Evolutionary conservation across 2,797 vertebrate species (phyloP).

Genomic region (Poecilia gillii): DNA sequence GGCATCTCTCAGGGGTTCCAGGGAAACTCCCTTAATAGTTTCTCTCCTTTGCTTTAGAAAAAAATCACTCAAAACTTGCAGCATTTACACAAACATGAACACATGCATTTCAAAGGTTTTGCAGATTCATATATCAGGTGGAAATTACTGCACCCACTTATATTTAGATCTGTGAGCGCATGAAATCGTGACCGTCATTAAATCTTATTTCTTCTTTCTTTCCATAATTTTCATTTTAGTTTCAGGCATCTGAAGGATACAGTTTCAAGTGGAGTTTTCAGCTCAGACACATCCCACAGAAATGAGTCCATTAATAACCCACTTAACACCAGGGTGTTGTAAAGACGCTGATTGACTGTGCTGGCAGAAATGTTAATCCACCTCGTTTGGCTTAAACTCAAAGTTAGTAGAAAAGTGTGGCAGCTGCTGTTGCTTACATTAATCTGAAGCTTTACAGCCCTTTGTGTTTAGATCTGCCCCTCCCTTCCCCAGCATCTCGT

Average conservation of each 20-base stretch:
- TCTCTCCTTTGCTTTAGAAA: conserved; percentile 31
- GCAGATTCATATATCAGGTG: background rate
- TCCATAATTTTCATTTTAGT: background rate
- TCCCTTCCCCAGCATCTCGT: background rate
- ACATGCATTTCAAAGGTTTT: background rate
- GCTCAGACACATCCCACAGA: conserved; percentile 47
- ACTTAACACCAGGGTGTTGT: conserved; percentile 58
- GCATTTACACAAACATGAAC: conserved; percentile 12
- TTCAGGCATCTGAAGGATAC: background rate
- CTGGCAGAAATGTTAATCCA: conserved; percentile 61
- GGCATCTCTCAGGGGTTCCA: conserved; percentile 46
- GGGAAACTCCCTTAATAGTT: conserved; percentile 38
- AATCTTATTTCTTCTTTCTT: background rate
- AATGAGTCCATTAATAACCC: conserved; percentile 71
- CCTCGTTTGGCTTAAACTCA: conserved; percentile 34
- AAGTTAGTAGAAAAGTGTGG: conserved; percentile 47
- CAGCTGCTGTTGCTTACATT: conserved; percentile 54
- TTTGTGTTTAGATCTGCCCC: background rate
- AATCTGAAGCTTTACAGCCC: conserved; percentile 27
- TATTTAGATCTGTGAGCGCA: too few relatives aligned
- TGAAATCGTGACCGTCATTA: background rate
- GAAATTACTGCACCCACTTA: background rate
- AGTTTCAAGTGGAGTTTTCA: background rate
- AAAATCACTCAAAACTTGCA: conserved; percentile 16
- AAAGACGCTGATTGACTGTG: conserved; percentile 67